A percentile compares a stretch with the other conserved stretches of the same genome.
These are phyloP conservation scores for Periophthalmus modestus DNA, from an alignment of 2,113 vertebrate species.

Conservation along the genomic window DNA sequence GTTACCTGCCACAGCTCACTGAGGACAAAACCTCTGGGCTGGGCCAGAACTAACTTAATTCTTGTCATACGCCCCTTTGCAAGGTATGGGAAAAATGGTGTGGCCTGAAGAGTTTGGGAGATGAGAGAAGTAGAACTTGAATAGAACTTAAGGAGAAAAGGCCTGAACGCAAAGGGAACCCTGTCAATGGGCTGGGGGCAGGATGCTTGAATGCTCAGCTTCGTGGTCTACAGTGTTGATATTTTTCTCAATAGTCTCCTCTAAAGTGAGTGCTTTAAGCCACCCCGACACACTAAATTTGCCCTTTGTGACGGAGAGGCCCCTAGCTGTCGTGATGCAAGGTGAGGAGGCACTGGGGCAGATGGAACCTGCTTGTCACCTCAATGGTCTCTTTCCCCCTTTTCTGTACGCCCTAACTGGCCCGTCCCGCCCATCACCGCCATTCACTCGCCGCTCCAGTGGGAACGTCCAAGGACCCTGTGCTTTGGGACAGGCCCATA, in stretches of 20 bases:
- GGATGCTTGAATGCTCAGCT: constrained; percentile 83
- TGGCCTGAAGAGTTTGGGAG: constrained; percentile 76
- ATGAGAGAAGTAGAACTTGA: constrained; percentile 80
- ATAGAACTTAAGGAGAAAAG: constrained; percentile 77
- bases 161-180: constrained; percentile 81
- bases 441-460: constrained; percentile 88
- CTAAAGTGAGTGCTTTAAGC: constrained; percentile 84
- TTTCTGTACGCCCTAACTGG: constrained; percentile 59
- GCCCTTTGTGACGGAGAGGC: constrained; percentile 83
- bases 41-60: constrained; percentile 87
- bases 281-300: constrained; percentile 83
- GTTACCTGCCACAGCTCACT: constrained; percentile 76
- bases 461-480: constrained; percentile 87
- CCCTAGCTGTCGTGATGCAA: constrained; percentile 86
- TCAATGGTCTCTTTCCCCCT: constrained; percentile 87
- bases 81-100: constrained; percentile 84
- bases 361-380: constrained; percentile 94
- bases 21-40: constrained; percentile 75
- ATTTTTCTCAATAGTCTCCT: constrained; percentile 81
- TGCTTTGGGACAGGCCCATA: constrained; percentile 84
- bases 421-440: constrained; percentile 80
- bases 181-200: constrained; percentile 80
- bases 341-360: constrained; percentile 91
- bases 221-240: constrained; percentile 77
- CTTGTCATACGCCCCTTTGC: constrained; percentile 79